Conservation (phyloP, 2,113 vertebrate genomes). For the Craseonycteris thonglongyai region DNA sequence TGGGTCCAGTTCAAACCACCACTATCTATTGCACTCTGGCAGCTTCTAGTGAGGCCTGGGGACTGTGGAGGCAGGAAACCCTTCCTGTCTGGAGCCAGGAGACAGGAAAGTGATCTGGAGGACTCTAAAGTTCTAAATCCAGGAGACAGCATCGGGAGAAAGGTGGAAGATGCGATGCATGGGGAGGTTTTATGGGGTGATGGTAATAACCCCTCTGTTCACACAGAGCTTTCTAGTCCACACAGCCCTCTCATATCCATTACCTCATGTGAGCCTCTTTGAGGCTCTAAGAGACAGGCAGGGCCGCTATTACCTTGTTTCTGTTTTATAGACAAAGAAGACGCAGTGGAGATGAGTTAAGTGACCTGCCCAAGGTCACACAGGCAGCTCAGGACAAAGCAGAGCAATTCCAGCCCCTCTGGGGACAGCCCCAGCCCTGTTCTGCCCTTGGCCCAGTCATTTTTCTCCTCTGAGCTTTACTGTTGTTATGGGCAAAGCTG, state of each 20-base stretch:
- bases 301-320: not conserved
- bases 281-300: not conserved
- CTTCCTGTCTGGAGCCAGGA: not conserved
- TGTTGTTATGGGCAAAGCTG: not conserved
- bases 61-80: not conserved
- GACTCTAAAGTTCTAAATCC: not conserved
- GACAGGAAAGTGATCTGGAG: not conserved
- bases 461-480: not conserved
- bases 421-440: not conserved
- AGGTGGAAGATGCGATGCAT: accelerated
- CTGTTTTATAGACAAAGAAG: not conserved
- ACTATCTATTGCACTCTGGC: not conserved
- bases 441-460: not conserved
- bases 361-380: not conserved
- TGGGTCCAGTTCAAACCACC: not conserved
- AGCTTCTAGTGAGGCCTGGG: accelerated
- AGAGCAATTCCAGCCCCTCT: not conserved
- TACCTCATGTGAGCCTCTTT: not conserved
- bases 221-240: not conserved
- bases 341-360: not conserved
- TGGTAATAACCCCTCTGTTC: not conserved
- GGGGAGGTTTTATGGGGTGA: not conserved
- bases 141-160: accelerated
- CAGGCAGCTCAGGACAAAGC: not conserved
- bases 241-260: not conserved